Base-by-base conservation (phyloP, 2,888 invertebrate genomes). In the Nymphalis c-album region DNA sequence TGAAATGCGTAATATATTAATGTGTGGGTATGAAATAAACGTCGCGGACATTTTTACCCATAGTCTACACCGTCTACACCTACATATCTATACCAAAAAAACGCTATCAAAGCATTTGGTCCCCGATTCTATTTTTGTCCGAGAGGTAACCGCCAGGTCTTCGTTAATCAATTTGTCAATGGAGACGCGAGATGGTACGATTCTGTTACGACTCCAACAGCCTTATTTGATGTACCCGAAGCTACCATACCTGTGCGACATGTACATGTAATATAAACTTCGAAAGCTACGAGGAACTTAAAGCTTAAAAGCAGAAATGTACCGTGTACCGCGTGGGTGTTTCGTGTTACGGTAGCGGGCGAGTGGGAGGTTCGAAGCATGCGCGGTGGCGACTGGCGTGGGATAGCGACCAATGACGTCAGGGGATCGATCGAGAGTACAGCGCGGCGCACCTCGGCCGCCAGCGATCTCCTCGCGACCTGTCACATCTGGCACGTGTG, bases 101-200 rank as follows among this genome's bases (percentile, higher is more conserved):
- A 40, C 40, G 40, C 45, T 31, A 55, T 22, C 8, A 60, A 40
- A 60, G 26, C 48, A 55, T 17, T 22, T 53, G n/a, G 61, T 22
- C 46, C 64, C 69, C 69, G 55, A 51, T 58, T 40, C 73, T 77
- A 75, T 76, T 76, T 74, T 71, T 68, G 71, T 57, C 68, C 31
- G 17, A n/a, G 55, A n/a, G 50, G 59, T 69, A 67, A 69, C 73
- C 75, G 73, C 74, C 68, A 76, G 75, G 71, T 70, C 72, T 76
- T 80, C 85, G 81, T 87, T 85, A 83, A 87, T 88, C 85, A 86
- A 85, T 85, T 86, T 84, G 84, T 90, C 88, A 90, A 89, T 89
- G 90, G 77, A 77, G 77, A 75, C 71, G 73, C 69, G 78, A 76
- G 75, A 69, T 73, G 72, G 78, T 80, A 79, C 78, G 77, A 72